Percentiles rank a stretch among this genome's conserved stretches.
phyloP scores from a whole-genome alignment of 2,888 invertebrate genomes.

The Siphlonurus alternatus region DNA sequence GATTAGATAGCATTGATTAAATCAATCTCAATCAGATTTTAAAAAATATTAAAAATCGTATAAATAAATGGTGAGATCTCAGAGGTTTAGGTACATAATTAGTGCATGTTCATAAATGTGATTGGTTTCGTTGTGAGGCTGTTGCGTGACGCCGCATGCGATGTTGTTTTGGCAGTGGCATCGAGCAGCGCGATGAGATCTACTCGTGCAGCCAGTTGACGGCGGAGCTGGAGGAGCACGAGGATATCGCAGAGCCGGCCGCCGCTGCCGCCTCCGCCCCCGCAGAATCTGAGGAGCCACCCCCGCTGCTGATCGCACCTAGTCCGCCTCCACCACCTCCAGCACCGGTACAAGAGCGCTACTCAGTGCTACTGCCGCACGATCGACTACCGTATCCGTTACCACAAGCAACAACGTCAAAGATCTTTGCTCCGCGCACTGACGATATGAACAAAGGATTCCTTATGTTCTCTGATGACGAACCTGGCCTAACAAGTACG shows the following conservation, averaged over 20 bases:
- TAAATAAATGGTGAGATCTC: too few relatives aligned
- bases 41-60: too few relatives aligned
- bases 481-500: conserved; percentile 72
- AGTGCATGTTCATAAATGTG: too few relatives aligned
- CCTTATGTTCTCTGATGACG: conserved; percentile 72
- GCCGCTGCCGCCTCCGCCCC: not conserved
- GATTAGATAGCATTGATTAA: too few relatives aligned
- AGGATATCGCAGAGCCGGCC: not conserved
- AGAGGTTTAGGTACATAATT: too few relatives aligned
- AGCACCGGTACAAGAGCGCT: not conserved
- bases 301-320: not conserved
- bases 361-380: too few relatives aligned
- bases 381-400: conserved; percentile 22
- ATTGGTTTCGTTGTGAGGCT: too few relatives aligned
- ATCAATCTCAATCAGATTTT: too few relatives aligned
- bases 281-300: not conserved
- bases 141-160: too few relatives aligned
- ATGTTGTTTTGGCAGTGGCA: conserved; percentile 40
- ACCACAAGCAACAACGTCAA: conserved; percentile 52
- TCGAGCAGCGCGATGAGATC: conserved; percentile 63
- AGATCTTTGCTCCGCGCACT: conserved; percentile 63
- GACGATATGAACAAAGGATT: conserved; percentile 91
- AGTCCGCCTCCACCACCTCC: not conserved
- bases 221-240: conserved; percentile 1
- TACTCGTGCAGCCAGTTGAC: conserved; percentile 46